A percentile compares a stretch with the other conserved stretches of the same genome.
Conservation (phyloP, 2,888 invertebrate genomes). For the Nephrotoma appendiculata region DNA sequence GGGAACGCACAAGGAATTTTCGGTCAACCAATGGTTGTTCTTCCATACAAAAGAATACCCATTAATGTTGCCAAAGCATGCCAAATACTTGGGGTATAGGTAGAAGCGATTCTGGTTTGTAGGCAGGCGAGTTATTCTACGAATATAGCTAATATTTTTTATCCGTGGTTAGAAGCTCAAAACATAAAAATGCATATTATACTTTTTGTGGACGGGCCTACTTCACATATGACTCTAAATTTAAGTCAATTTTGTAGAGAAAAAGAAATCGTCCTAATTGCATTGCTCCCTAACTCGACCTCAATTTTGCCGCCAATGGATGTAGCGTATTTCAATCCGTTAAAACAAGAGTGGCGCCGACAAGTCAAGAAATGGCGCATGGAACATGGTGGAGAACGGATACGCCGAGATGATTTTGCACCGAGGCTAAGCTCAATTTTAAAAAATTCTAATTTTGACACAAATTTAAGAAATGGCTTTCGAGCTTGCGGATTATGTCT, state of each 20-base stretch:
- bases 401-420: neutral
- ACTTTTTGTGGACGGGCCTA: neutral
- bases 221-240: neutral
- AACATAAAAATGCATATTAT: neutral
- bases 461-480: too few species aligned
- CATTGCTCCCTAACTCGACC: too few species aligned
- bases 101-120: slow-evolving; percentile 15
- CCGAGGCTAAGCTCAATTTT: neutral
- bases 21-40: too few species aligned
- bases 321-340: neutral
- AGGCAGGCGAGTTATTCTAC: neutral
- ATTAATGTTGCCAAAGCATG: too few species aligned
- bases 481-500: too few species aligned
- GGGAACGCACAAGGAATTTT: too few species aligned
- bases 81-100: too few species aligned
- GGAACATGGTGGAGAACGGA: neutral
- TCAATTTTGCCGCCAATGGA: neutral
- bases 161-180: neutral
- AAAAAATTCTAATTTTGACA: too few species aligned
- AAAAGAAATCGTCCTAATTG: neutral
- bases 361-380: neutral
- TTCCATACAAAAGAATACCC: too few species aligned
- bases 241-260: neutral
- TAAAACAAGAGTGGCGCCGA: neutral
- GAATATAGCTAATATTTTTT: neutral